These are phyloP conservation scores for Bombyx mandarina DNA, from an alignment of 1,140 invertebrate genomes.

Conservation along the genomic window DNA sequence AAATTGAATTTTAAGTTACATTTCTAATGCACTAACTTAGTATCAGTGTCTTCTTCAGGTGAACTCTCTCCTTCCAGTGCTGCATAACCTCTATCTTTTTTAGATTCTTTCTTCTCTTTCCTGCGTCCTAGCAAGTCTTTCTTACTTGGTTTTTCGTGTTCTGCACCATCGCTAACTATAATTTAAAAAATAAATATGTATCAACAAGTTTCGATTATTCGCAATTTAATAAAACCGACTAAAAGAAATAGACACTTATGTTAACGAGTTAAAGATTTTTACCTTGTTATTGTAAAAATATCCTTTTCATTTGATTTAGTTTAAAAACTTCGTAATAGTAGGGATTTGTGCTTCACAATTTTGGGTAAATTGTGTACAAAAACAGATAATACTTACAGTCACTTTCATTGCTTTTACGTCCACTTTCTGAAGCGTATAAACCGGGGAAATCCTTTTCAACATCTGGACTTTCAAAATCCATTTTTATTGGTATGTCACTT, in stretches of 20 bases:
- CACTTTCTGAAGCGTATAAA: constrained; percentile 84
- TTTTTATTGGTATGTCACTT: constrained; percentile 30
- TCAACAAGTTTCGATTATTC: constrained; percentile 2
- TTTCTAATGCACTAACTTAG: constrained; percentile 76
- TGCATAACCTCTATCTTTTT: constrained; percentile 90
- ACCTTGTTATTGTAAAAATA: too few species aligned
- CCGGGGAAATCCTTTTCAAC: constrained; percentile 93
- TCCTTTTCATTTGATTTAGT: too few species aligned
- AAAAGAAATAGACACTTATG: too few species aligned
- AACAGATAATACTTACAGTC: constrained; percentile 78
- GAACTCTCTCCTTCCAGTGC: constrained; percentile 94
- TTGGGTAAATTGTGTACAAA: background rate
- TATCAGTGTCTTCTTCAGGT: constrained; percentile 88
- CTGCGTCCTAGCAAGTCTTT: constrained; percentile 80
- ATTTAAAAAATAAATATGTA: constrained; percentile 20
- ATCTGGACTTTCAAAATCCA: constrained; percentile 93
- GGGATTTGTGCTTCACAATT: too few species aligned
- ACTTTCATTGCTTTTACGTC: constrained; percentile 84
- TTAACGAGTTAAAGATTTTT: too few species aligned
- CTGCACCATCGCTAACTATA: constrained; percentile 81
- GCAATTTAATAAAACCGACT: background rate
- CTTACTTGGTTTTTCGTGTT: constrained; percentile 82
- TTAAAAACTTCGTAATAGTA: too few species aligned
- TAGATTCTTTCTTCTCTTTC: constrained; percentile 89
- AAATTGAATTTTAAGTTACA: too few species aligned